Evolutionary conservation across 1,140 invertebrate species (phyloP).

Genomic region (Heterodera carotae): DNA sequence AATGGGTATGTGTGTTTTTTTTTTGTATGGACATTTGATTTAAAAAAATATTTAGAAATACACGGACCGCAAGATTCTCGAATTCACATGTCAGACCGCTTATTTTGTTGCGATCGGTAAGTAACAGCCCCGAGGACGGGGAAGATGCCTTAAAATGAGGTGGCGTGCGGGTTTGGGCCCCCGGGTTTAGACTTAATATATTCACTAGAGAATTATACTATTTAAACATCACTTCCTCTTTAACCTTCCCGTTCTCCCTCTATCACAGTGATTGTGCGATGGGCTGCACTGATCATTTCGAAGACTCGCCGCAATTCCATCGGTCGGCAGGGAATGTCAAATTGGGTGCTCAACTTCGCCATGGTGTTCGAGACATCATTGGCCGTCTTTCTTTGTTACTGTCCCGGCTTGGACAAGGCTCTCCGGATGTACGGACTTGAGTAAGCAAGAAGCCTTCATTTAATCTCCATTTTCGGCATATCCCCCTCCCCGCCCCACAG

Average conservation of each 20-base stretch:
- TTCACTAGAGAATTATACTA: too few relatives aligned
- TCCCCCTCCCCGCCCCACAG: slow-evolving; percentile 68
- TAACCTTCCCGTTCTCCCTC: too few relatives aligned
- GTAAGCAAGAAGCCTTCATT: slow-evolving; percentile 71
- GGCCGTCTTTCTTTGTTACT: too few relatives aligned
- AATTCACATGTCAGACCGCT: slow-evolving; percentile 68
- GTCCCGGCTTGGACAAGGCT: slow-evolving; percentile 93
- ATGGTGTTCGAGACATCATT: slow-evolving; percentile 88
- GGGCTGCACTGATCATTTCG: slow-evolving; percentile 68
- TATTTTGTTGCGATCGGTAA: slow-evolving; percentile 67
- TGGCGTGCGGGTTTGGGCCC: too few relatives aligned
- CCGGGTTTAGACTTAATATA: too few relatives aligned
- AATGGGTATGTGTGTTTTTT: slow-evolving; percentile 69
- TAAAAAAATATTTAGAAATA: slow-evolving; percentile 65
- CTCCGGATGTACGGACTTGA: slow-evolving; percentile 92
- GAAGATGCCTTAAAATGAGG: too few relatives aligned
- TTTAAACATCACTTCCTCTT: too few relatives aligned
- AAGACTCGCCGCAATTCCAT: slow-evolving; percentile 67
- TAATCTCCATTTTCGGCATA: background rate
- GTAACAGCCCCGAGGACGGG: too few relatives aligned
- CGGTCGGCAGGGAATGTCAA: slow-evolving; percentile 70
- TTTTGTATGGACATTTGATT: background rate
- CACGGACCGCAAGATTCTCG: slow-evolving; percentile 66
- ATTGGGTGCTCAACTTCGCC: slow-evolving; percentile 92
- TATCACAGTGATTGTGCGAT: slow-evolving; percentile 66